Evolutionary conservation across 2,888 invertebrate genomes (phyloP), one percentile per base, ranked within the genome.

Genomic region (Stenichneumon culpator): DNA sequence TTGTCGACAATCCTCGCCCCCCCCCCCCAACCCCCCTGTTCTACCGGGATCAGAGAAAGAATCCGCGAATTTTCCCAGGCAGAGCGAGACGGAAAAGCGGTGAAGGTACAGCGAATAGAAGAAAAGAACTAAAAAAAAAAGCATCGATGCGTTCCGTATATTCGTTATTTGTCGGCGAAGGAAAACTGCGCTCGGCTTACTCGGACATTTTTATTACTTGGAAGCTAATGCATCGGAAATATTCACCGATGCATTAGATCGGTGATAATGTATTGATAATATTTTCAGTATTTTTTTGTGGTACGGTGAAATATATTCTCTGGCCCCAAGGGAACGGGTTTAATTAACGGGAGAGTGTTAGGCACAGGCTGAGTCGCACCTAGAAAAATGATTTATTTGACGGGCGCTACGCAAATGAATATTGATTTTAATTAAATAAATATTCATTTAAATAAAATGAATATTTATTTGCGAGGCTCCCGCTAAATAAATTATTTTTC

Each of bases 101-200:
- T 11, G 36, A 60, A 19, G 28, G 67, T 63, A 50, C 60, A 57
- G 73, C 19, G 79, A 79, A 84, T 39, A 11, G 39, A 81, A 36
- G 47, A 22, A 63, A 50, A 67, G 68, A 81, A 47, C 77, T n/a
- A n/a, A 57, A 69, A 28, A 65, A 57, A 14, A 67, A 72, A 63
- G 39, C 65, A 75, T 79, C 75, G 36, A 86, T 67, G 32, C 67
- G 83, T 87, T 86, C 86, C 84, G 36, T 32, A 60, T 16, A 47
- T 77, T 65, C 81, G 52, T 78, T 79, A 80, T 74, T 73, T 74
- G 81, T 36, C 73, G 70, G 60, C 57, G 78, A 86, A 69, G 47
- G 54, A 68, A 67, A 65, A 75, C 28, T 75, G 60, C n/a, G 47
- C 60, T 16, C 19, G n/a, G 32, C 22, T 44, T 25, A 32, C 77